These are phyloP conservation scores for Rhingia campestris DNA, from an alignment of 2,888 invertebrate species.

Conservation along the genomic window DNA sequence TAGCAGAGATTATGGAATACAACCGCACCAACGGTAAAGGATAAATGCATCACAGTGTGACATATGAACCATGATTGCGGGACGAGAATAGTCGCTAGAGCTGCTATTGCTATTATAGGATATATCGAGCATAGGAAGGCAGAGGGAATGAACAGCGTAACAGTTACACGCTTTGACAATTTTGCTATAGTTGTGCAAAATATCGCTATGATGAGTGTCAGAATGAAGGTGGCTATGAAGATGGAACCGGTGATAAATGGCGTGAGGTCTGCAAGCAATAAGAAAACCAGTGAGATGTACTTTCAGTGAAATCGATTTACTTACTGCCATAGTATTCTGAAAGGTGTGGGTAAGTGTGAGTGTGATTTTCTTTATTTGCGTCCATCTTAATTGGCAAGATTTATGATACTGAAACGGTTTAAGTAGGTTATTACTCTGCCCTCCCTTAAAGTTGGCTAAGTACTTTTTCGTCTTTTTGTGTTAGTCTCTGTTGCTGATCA, in stretches of 20 bases:
- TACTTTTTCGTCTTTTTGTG: background rate
- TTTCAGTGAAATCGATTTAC: conserved; percentile 49
- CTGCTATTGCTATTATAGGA: conserved; percentile 80
- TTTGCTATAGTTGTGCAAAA: conserved; percentile 78
- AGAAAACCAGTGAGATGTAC: conserved; percentile 4
- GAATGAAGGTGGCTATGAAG: conserved; percentile 78
- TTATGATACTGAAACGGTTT: background rate
- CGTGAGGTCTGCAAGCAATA: conserved; percentile 78
- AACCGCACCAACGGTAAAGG: conserved; percentile 80
- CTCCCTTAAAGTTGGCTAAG: background rate
- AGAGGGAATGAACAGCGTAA: conserved; percentile 76
- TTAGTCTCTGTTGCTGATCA: background rate
- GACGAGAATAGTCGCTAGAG: conserved; percentile 79
- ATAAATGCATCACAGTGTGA: conserved; percentile 81
- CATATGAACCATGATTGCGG: conserved; percentile 80
- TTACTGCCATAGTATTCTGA: conserved; percentile 79
- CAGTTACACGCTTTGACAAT: conserved; percentile 76
- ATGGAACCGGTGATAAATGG: conserved; percentile 79
- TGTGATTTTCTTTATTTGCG: conserved; percentile 10
- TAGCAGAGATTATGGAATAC: conserved; percentile 80
- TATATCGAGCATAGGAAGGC: conserved; percentile 79
- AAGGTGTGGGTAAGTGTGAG: conserved; percentile 77
- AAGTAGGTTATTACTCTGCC: background rate
- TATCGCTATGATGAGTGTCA: conserved; percentile 79
- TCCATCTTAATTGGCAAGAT: conserved; percentile 29